These are phyloP conservation scores for Origma solitaria DNA, from an alignment of 2,113 vertebrate species.

Conservation along the genomic window DNA sequence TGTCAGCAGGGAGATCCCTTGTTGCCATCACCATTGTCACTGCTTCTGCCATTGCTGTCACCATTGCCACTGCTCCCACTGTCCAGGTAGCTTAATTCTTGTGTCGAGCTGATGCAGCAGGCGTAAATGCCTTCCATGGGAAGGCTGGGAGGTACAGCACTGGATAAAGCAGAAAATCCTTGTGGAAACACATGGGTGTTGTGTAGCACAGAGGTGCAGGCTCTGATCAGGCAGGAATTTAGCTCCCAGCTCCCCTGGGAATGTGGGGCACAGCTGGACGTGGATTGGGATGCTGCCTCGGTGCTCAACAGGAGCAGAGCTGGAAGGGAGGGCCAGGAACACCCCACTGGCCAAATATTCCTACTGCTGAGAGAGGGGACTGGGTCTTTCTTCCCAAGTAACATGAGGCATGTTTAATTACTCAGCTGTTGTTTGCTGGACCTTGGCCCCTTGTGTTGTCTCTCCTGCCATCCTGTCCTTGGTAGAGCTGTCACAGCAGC, in stretches of 20 bases:
- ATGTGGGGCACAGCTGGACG: background rate
- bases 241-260: background rate
- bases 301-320: background rate
- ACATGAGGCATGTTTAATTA: background rate
- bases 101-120: background rate
- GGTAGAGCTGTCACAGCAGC: background rate
- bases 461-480: background rate
- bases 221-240: background rate
- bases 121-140: accelerated
- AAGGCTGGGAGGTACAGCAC: background rate
- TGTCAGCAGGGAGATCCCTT: background rate
- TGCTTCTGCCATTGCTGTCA: background rate
- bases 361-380: background rate
- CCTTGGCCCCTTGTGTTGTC: background rate
- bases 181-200: background rate
- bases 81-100: background rate
- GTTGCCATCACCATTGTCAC: background rate
- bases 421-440: background rate
- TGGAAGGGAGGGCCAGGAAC: background rate
- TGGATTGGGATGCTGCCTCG: accelerated
- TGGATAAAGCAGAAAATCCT: background rate
- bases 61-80: background rate
- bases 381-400: background rate
- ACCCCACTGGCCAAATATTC: background rate
- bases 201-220: background rate